Evolutionary conservation across 2,888 invertebrate species (phyloP), one percentile per base, ranked within the genome.

Genomic region (Proisotoma minuta): DNA sequence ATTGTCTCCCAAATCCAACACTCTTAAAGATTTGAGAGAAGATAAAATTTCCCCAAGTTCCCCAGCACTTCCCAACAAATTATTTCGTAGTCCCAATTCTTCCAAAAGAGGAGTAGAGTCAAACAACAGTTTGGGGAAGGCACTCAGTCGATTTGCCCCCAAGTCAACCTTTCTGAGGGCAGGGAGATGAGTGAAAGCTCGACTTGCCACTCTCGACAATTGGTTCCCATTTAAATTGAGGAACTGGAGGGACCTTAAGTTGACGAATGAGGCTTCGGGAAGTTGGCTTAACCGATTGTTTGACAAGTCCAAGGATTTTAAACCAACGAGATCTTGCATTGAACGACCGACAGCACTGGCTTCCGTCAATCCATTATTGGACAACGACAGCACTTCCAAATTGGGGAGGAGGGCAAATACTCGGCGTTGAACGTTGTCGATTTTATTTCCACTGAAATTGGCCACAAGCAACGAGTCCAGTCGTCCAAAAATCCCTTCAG

Each of bases 81-180:
- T 73, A 10, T 58, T 70, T 23, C 71, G 57, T 63, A 73, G 54
- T 34, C 70, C 56, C 22, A 92, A 78, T 75, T 89, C 89, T 76
- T 92, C 89, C 27, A 91, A 82, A 2, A 72, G 64, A 48, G 73
- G 74, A 0, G 71, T 66, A 26, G 70, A 59, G 47, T 71, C 67
- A 77, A 91, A 88, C 60, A 90, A 88, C 77, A 90, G 88, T 0
- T 89, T 87, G 73, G 91, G 90, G 56, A 92, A 85, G 73, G 87
- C 84, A 57, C 84, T 82, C 50, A 92, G 84, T 58, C 83, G 81
- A 76, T 92, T 92, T 71, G 86, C 83, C 76, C 88, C 90, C 66
- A 92, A 79, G 76, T 90, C 87, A 15, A 91, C 81, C 18, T 83
- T 82, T 74, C 85, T 84, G 62, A 91, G 77, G 65, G 83, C 83